Percentiles rank a stretch among this genome's conserved stretches.
phyloP scores from a whole-genome alignment of 2,888 invertebrate species.

The Oscheius sp. region DNA sequence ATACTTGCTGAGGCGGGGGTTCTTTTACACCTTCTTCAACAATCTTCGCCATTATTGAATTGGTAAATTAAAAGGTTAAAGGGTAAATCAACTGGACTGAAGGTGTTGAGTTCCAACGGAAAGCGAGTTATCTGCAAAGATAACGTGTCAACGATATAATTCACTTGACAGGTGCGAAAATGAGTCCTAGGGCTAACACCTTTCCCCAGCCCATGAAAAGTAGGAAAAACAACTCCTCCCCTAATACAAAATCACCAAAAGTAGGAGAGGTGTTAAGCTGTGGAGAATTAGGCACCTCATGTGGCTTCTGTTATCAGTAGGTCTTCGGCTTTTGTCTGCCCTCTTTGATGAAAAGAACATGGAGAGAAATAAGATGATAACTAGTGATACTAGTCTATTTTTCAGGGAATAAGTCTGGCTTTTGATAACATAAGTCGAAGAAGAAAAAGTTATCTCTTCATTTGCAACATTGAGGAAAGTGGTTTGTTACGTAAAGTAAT shows the following conservation, averaged over 20 bases:
- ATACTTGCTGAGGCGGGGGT: neutral
- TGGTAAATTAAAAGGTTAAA: neutral
- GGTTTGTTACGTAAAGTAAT: neutral
- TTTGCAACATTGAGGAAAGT: slow-evolving; percentile 2
- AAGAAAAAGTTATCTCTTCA: neutral
- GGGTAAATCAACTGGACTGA: neutral
- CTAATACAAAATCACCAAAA: neutral
- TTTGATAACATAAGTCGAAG: slow-evolving; percentile 1
- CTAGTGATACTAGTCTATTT: neutral
- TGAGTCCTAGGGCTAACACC: neutral
- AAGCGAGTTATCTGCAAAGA: slow-evolving; percentile 24
- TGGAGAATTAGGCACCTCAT: slow-evolving; percentile 15
- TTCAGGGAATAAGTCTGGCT: neutral
- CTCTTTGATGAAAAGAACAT: neutral
- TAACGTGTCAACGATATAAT: slow-evolving; percentile 6
- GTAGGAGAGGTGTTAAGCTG: slow-evolving; percentile 14
- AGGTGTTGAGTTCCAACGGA: slow-evolving; percentile 5
- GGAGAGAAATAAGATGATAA: slow-evolving; percentile 5
- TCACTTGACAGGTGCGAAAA: slow-evolving; percentile 3
- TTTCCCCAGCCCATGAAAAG: too few relatives aligned
- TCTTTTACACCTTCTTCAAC: slow-evolving; percentile 7
- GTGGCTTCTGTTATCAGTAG: slow-evolving; percentile 10
- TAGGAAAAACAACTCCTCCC: neutral
- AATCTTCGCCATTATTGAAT: slow-evolving; percentile 2
- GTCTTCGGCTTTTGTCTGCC: slow-evolving; percentile 11